Conservation (phyloP, 2,888 invertebrate genomes). For the Dryocosmus kuriphilus region DNA sequence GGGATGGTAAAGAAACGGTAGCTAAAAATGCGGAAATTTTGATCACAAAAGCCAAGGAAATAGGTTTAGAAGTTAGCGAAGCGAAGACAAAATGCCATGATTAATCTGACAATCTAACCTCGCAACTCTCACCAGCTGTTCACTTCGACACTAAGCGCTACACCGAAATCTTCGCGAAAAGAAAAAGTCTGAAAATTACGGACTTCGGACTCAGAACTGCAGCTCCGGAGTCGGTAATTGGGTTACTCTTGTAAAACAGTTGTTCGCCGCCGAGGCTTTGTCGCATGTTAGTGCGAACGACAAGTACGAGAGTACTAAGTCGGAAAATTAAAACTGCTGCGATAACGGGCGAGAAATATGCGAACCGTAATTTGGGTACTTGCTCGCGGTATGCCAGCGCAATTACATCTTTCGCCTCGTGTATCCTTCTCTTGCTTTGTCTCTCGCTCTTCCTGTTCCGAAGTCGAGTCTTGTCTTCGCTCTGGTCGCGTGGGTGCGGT, state of each 20-base stretch:
- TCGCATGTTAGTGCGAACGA: slow-evolving; percentile 29
- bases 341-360: slow-evolving; percentile 25
- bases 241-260: slow-evolving; percentile 39
- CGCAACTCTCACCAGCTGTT: too few relatives aligned
- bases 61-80: too few relatives aligned
- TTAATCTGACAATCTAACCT: too few relatives aligned
- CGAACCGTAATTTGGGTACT: slow-evolving; percentile 25
- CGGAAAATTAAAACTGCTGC: slow-evolving; percentile 30
- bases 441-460: slow-evolving; percentile 25
- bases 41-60: too few relatives aligned
- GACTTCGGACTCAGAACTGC: slow-evolving; percentile 25
- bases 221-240: slow-evolving; percentile 19
- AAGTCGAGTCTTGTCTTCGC: slow-evolving; percentile 7
- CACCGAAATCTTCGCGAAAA: too few relatives aligned
- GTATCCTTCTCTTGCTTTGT: slow-evolving; percentile 4
- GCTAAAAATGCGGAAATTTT: too few relatives aligned
- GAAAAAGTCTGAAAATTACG: slow-evolving; percentile 15
- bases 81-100: too few relatives aligned
- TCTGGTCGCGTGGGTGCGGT: slow-evolving; percentile 30
- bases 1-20: too few relatives aligned
- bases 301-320: slow-evolving; percentile 33
- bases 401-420: slow-evolving; percentile 26
- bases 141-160: too few relatives aligned
- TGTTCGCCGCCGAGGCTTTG: slow-evolving; percentile 14
- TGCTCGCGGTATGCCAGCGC: slow-evolving; percentile 27